Evolutionary conservation across 2,888 invertebrate genomes (phyloP), one percentile per base, ranked within the genome.

Genomic region (Andrena praecox): DNA sequence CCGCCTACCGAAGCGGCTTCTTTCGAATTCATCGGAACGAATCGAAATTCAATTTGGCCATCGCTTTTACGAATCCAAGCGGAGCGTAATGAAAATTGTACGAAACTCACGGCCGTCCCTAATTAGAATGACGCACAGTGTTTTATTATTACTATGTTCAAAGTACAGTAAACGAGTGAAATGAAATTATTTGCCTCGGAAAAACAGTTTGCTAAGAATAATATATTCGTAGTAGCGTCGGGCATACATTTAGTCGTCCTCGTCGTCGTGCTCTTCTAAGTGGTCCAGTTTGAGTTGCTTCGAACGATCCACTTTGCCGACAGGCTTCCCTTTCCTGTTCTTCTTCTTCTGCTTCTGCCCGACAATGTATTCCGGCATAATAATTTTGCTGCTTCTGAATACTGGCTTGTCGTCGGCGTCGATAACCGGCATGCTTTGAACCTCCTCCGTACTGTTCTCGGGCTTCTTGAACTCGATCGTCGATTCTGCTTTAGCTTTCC

Each of bases 351-450:
- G 94, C 87, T 95, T 95, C 86, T 95, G 95, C 0, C 98, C 98
- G 77, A 98, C 96, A 20, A 97, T 96, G 95, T 97, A 97, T 90
- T 98, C 97, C 0, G 98, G 97, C 97, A 97, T 97, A 0, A 97
- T 94, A 62, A 97, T 92, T 94, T 97, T 97, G 75, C 96, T 96
- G 81, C 95, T 96, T 90, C 95, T 95, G 88, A 96, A 96, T 69
- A 95, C 94, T 5, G 95, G 93, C 81, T 94, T 95, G 33, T 91
- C 90, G n/a, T 93, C 90, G 1, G 85, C 81, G 24, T 91, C 87
- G 8, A 83, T 50, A 7, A 85, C 77, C 6, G 81, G 29, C 6
- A 80, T 20, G 16, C 60, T 64, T 20, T 82, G 29, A 0, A 50
- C 56, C 3, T 72, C 63, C 3, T 6, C 60, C 10, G 56, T 20